Percentiles rank a stretch among this genome's conserved stretches.
Conservation (phyloP, 2,888 invertebrate genomes). For the Chromoteleia sp. region DNA sequence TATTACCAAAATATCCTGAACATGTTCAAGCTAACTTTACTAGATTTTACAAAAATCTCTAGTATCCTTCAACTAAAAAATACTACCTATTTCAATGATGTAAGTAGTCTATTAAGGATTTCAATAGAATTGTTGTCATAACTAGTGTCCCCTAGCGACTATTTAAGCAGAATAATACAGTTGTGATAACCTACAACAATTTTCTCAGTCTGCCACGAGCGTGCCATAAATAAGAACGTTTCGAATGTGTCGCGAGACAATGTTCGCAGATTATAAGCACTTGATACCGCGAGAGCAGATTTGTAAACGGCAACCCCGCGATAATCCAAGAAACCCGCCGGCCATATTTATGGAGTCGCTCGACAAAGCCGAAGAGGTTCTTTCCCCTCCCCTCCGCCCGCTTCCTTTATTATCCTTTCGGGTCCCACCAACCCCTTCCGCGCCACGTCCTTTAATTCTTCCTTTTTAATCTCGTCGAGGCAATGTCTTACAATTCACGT, state of each 20-base stretch:
- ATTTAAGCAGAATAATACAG: not conserved
- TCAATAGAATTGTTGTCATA: no score
- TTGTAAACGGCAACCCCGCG: slow-evolving; percentile 73
- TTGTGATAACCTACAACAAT: not conserved
- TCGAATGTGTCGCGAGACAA: slow-evolving; percentile 53
- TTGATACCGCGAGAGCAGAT: slow-evolving; percentile 69
- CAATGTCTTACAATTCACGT: slow-evolving; percentile 82
- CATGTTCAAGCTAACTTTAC: no score
- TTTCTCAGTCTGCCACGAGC: not conserved
- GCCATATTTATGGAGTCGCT: slow-evolving; percentile 73
- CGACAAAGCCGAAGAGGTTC: slow-evolving; percentile 56
- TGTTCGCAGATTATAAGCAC: slow-evolving; percentile 69
- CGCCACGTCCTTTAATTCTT: slow-evolving; percentile 51
- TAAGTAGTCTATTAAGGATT: no score
- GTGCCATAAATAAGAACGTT: slow-evolving; percentile 25
- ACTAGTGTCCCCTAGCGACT: not conserved
- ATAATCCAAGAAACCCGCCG: slow-evolving; percentile 72
- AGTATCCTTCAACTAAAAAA: no score
- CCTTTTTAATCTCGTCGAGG: slow-evolving; percentile 74
- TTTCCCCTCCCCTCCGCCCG: slow-evolving; percentile 9
- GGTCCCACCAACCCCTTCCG: slow-evolving; percentile 60
- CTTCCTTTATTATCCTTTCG: slow-evolving; percentile 52
- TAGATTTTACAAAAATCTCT: no score
- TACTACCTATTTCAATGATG: no score
- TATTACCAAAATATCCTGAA: no score